Conservation (phyloP, 2,113 vertebrate genomes). For the Hydrolagus affinis region DNA sequence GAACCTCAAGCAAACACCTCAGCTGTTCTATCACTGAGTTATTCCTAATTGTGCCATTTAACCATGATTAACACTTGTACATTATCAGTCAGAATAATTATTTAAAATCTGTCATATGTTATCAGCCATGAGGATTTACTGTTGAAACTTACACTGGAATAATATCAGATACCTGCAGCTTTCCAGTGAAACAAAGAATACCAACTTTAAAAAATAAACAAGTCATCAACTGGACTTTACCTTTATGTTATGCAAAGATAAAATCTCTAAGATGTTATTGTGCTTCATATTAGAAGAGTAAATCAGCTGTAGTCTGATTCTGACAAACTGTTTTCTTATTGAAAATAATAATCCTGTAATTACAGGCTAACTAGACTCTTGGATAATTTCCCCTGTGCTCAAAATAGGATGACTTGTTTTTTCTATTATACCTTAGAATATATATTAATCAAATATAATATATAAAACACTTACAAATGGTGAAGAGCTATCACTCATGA, state of each 20-base stretch:
- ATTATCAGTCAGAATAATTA: slow-evolving; percentile 24
- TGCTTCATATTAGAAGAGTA: neutral
- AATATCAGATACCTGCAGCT: neutral
- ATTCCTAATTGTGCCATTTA: slow-evolving; percentile 24
- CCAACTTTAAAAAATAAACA: neutral
- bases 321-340: too few relatives aligned
- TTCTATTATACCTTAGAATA: too few relatives aligned
- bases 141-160: neutral
- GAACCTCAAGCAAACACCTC: slow-evolving; percentile 15
- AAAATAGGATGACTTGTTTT: too few relatives aligned
- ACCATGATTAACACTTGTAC: slow-evolving; percentile 22
- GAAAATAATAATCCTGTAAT: too few relatives aligned
- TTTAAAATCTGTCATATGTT: slow-evolving; percentile 17
- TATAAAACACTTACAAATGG: too few relatives aligned
- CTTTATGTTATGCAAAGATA: neutral
- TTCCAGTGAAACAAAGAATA: neutral
- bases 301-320: neutral
- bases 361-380: too few relatives aligned
- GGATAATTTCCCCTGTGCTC: too few relatives aligned
- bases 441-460: too few relatives aligned
- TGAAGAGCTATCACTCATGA: too few relatives aligned
- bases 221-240: neutral
- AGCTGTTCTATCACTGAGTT: slow-evolving; percentile 22
- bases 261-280: too few relatives aligned
- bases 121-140: slow-evolving; percentile 17